Conservation (phyloP, 1,140 invertebrate genomes). For the Drusus annulatus region DNA sequence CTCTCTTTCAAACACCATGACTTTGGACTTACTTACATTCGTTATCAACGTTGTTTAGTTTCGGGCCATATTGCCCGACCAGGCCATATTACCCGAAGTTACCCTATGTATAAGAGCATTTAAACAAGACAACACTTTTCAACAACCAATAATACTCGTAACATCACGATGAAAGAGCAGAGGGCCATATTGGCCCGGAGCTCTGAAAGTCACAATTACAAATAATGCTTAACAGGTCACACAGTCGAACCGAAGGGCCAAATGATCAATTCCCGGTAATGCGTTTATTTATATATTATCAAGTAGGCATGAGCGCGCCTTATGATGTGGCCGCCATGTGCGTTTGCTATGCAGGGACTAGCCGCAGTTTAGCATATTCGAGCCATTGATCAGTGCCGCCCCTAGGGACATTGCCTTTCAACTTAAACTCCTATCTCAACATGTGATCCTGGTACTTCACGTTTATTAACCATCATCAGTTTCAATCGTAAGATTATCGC, state of each 20-base stretch:
- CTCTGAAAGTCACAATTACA: too few relatives aligned
- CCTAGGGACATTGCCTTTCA: neutral
- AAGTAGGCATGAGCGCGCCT: constrained; percentile 1
- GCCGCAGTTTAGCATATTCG: neutral
- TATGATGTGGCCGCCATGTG: constrained; percentile 29
- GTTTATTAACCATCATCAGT: neutral
- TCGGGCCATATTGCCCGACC: too few relatives aligned
- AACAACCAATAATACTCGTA: too few relatives aligned
- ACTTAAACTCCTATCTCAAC: neutral
- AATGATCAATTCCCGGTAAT: neutral
- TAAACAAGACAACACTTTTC: too few relatives aligned
- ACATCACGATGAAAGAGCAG: too few relatives aligned
- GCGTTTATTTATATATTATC: neutral
- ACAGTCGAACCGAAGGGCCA: neutral
- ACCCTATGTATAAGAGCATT: too few relatives aligned
- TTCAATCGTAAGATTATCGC: neutral
- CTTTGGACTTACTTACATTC: too few relatives aligned
- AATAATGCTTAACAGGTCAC: too few relatives aligned
- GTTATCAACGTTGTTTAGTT: too few relatives aligned
- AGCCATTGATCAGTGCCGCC: constrained; percentile 15
- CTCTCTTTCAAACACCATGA: too few relatives aligned
- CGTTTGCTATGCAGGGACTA: constrained; percentile 15
- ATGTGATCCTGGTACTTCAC: neutral
- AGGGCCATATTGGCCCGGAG: too few relatives aligned
- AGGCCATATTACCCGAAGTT: too few relatives aligned